Base-by-base conservation (phyloP, 2,888 invertebrate genomes). In the Ectemnius lituratus region DNA sequence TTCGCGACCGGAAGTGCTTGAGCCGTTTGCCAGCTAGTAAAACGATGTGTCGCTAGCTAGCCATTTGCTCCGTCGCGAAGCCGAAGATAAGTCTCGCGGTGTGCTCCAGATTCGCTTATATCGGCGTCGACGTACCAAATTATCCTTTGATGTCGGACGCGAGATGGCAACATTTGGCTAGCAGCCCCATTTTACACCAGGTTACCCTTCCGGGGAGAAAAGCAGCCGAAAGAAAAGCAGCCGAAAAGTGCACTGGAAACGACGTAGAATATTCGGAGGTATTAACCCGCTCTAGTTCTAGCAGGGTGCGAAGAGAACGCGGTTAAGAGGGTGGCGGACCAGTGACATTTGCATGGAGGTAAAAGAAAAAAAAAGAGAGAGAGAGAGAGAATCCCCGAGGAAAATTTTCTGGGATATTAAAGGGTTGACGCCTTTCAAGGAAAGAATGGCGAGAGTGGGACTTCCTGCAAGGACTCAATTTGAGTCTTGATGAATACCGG, bases 11-110 rank as follows among this genome's bases (percentile, higher is more conserved):
- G 71, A 71, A 78, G 67, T 52, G 16, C 23, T 1, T 8, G 37
- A 52, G 65, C 62, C 49, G 59, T 57, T 52, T 52, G 65, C 76
- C 71, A 70, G 64, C 71, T 71, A 71, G 56, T 67, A 37, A 73
- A 70, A 52, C 70, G 65, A 62, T 37, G 37, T 37, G 37, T 37
- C 37, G 37, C 37, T 37, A 37, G 37, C 37, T 11, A 1, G 47
- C 58, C 27, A 16, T 28, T 65, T 61, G 18, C 47, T 63, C 28
- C 28, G 56, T 57, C 45, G 49, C 46, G 46, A 28, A 28, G n/a
- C 14, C 16, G 52, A 18, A 57, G 5, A 20, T 28, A 14, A 70
- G 60, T 52, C 61, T 61, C 61, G 47, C 59, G 20, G 11, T 37
- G 11, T 37, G 37, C 52, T 73, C 59, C 1, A 57, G 28, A 16